Conservation (phyloP, 2,113 vertebrate species). For the Piaya cayana region DNA sequence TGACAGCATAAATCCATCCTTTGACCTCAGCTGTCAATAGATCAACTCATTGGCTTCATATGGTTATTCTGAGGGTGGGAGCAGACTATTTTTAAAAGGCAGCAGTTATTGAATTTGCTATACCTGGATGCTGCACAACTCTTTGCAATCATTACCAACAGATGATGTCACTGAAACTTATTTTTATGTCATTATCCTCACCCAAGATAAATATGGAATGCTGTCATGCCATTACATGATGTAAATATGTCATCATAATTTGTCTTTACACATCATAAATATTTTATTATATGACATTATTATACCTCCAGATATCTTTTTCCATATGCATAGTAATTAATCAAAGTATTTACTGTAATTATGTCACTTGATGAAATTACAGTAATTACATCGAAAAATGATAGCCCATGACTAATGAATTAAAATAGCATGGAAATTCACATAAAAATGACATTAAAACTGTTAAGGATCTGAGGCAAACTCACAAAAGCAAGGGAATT, state of each 20-base stretch:
- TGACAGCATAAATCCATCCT: background rate
- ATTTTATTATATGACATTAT: slow-evolving; percentile 79
- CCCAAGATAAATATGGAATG: slow-evolving; percentile 55
- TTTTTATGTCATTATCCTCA: slow-evolving; percentile 70
- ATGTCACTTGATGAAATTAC: slow-evolving; percentile 85
- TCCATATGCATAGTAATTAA: slow-evolving; percentile 81
- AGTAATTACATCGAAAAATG: slow-evolving; percentile 83
- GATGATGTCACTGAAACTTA: slow-evolving; percentile 72
- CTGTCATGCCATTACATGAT: slow-evolving; percentile 71
- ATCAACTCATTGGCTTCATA: background rate
- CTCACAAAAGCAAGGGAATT: slow-evolving; percentile 69
- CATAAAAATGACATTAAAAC: slow-evolving; percentile 77
- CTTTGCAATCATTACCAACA: background rate
- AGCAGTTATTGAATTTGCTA: background rate
- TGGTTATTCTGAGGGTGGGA: background rate
- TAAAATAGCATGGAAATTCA: slow-evolving; percentile 83
- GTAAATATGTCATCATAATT: slow-evolving; percentile 77
- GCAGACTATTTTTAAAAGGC: background rate
- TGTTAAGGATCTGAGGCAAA: slow-evolving; percentile 73
- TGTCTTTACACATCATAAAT: slow-evolving; percentile 81
- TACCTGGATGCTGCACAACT: background rate
- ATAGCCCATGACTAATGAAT: slow-evolving; percentile 84
- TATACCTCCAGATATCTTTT: slow-evolving; percentile 78
- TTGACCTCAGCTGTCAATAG: background rate
- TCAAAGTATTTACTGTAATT: slow-evolving; percentile 85